Percentiles rank a stretch among this genome's conserved stretches.
Conservation (phyloP, 2,888 invertebrate genomes). For the Pterobdella sp. region DNA sequence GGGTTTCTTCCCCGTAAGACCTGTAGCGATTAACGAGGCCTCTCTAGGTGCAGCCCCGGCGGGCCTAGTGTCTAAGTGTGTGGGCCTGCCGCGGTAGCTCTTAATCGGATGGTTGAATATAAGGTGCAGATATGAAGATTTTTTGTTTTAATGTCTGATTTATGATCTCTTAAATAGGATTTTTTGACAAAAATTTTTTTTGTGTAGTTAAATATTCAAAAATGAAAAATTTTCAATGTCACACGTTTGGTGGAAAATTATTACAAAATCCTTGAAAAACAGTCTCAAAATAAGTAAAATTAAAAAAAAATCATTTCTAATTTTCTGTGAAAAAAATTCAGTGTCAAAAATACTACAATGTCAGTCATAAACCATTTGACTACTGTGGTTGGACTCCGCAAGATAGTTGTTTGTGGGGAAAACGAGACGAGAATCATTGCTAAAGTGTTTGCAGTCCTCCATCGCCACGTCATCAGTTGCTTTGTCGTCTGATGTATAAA, state of each 20-base stretch:
- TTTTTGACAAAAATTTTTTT: too few relatives aligned
- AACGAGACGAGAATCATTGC: neutral
- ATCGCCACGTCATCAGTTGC: neutral
- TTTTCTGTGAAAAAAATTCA: too few relatives aligned
- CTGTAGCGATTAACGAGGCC: slow-evolving; percentile 19
- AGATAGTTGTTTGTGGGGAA: slow-evolving; percentile 5
- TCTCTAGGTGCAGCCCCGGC: slow-evolving; percentile 24
- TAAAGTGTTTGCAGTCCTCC: neutral
- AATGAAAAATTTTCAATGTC: too few relatives aligned
- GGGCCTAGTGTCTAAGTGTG: slow-evolving; percentile 25
- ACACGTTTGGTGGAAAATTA: too few relatives aligned
- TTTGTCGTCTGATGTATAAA: neutral
- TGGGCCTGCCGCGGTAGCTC: neutral
- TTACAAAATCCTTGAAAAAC: too few relatives aligned
- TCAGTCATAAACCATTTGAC: slow-evolving; percentile 3
- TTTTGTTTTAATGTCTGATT: too few relatives aligned
- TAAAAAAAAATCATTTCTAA: too few relatives aligned
- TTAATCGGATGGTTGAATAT: too few relatives aligned
- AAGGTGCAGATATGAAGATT: too few relatives aligned
- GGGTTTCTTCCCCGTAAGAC: slow-evolving; percentile 27
- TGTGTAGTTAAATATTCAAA: too few relatives aligned
- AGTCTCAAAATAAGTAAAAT: too few relatives aligned
- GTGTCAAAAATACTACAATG: neutral
- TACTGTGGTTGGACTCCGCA: slow-evolving; percentile 6
- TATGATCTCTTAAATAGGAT: too few relatives aligned